Base-by-base conservation (phyloP, 1,140 invertebrate species). In the Ylistrum balloti region DNA sequence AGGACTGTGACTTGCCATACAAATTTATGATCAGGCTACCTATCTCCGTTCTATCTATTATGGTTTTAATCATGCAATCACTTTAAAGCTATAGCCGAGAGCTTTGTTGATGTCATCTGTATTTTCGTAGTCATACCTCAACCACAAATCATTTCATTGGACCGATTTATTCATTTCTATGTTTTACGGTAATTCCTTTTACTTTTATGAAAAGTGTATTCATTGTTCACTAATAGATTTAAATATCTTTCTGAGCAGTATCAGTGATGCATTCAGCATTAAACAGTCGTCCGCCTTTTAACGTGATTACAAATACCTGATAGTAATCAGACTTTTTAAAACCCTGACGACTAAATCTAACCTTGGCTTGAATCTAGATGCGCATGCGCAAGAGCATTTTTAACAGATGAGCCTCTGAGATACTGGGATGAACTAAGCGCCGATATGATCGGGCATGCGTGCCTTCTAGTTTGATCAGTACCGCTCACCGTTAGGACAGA, bases 361-460 rank as follows among this genome's bases (percentile, higher is more conserved):
- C n/a, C 41, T n/a, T 74, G n/a, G 56, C 5, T 28, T 74, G 56
- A 28, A 74, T 74, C 56, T 28, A 74, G 56, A 74, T 74, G 56
- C 56, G 56, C 56, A 9, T 74, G 56, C 56, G 56, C 56, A 74
- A 3, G n/a, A 74, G 56, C 7, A 74, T n/a, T n/a, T 74, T 74
- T 17, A n/a, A 74, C 56, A 74, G 56, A 74, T 74, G 22, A 74
- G 56, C 56, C 22, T 74, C 56, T 74, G 56, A 28, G 56, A 74
- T 74, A 74, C 56, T n/a, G 13, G 13, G 56, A 74, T 74, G 56
- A 74, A 74, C 56, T 74, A 74, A 74, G 56, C 56, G 56, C 56
- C 56, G 56, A 74, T 74, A 74, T 74, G 56, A 74, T 74, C 56
- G 56, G 56, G 56, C 56, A 74, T 74, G 56, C 56, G 56, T 74